phyloP scores from a whole-genome alignment of 2,113 vertebrate species.

The Gallinago paraguaiae region DNA sequence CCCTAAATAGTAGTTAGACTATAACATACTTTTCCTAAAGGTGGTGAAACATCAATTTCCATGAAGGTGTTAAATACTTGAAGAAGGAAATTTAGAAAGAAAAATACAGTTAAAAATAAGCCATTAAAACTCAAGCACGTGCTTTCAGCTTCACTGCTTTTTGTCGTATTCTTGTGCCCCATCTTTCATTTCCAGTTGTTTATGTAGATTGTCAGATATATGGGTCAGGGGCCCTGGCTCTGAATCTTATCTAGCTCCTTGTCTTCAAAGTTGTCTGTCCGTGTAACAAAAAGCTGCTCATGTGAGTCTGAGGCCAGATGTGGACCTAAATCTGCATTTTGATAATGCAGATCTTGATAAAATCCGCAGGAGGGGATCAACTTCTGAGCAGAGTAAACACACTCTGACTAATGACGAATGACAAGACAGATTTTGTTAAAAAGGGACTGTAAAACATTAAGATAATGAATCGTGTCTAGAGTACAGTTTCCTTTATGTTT shows the following conservation, averaged over 20 bases:
- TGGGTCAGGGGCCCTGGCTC: background rate
- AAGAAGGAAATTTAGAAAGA: background rate
- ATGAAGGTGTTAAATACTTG: background rate
- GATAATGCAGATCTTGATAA: background rate
- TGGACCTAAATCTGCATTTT: background rate
- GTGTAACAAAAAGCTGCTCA: background rate
- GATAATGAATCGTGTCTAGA: background rate
- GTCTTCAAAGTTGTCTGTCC: background rate
- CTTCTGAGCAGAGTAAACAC: background rate
- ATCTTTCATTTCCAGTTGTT: background rate
- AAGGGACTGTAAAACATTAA: background rate
- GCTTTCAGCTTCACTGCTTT: background rate
- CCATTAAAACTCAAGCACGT: background rate
- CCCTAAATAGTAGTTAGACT: background rate
- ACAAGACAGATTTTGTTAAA: background rate
- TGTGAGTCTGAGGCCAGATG: background rate
- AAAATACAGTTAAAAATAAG: background rate
- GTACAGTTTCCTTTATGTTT: background rate
- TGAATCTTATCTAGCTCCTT: background rate
- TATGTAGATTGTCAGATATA: background rate
- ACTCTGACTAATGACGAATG: background rate
- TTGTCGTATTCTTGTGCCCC: background rate
- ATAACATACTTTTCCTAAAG: background rate
- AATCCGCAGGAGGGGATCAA: background rate
- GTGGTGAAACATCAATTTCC: rapidly evolving